phyloP scores from a whole-genome alignment of 2,888 invertebrate species.

The Eucera pruinosa region DNA sequence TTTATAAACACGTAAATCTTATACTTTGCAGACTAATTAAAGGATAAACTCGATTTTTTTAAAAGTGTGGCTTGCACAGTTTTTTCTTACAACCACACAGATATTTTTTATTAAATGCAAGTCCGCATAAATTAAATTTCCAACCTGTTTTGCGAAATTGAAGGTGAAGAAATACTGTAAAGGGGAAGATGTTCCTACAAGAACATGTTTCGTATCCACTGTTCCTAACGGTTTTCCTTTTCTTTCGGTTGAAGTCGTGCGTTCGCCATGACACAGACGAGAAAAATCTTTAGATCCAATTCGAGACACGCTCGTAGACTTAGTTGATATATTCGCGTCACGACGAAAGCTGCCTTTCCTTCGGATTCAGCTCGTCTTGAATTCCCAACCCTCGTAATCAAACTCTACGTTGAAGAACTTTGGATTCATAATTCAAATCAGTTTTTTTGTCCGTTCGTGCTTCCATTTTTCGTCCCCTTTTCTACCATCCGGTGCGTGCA shows the following conservation, averaged over 20 bases:
- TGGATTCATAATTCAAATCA: slow-evolving; percentile 80
- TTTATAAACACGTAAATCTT: no score
- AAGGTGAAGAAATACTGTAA: not conserved
- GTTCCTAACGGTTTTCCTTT: slow-evolving; percentile 20
- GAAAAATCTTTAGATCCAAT: slow-evolving; percentile 69
- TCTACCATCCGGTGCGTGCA: slow-evolving; percentile 25
- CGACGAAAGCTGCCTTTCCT: slow-evolving; percentile 65
- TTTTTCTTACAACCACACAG: no score
- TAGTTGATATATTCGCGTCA: slow-evolving; percentile 81
- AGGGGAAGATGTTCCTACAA: no score
- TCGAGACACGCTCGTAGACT: slow-evolving; percentile 76
- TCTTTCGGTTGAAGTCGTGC: slow-evolving; percentile 14
- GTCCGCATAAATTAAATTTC: no score
- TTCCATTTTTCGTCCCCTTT: slow-evolving; percentile 46
- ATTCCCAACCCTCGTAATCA: slow-evolving; percentile 76
- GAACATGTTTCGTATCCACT: slow-evolving; percentile 53
- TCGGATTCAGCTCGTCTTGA: slow-evolving; percentile 62
- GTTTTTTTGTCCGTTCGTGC: slow-evolving; percentile 50
- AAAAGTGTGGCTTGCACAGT: no score
- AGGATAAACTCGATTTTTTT: no score
- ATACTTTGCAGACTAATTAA: no score
- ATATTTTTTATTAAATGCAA: no score
- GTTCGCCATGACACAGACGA: not conserved
- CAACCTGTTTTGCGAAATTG: no score
- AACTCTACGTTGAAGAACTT: slow-evolving; percentile 75